These are phyloP conservation scores for Mus caroli DNA, from an alignment of 2,797 vertebrate genomes.

Conservation along the genomic window DNA sequence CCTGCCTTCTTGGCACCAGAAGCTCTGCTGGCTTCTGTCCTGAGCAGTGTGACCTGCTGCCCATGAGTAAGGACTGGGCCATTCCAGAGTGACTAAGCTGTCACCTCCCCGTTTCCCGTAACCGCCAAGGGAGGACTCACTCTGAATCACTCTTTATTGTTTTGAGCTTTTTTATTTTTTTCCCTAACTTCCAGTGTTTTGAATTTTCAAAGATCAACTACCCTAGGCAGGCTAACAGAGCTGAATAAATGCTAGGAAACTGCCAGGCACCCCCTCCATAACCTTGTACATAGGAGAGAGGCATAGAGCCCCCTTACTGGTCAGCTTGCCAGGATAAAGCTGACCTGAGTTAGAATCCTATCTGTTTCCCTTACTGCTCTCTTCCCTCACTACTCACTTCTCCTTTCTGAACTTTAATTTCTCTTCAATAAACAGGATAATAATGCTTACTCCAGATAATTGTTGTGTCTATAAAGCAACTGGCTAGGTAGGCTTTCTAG, in stretches of 20 bases:
- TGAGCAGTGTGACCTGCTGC: conserved; percentile 65
- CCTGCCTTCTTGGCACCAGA: conserved; percentile 32
- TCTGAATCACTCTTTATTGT: conserved; percentile 85
- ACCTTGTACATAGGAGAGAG: neutral
- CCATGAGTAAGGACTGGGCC: conserved; percentile 81
- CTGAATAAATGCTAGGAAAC: neutral
- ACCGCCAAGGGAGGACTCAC: conserved; percentile 74
- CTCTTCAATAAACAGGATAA: conserved; percentile 14
- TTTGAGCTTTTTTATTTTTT: conserved; percentile 22
- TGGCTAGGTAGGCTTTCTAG: neutral
- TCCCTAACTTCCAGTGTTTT: conserved; percentile 22
- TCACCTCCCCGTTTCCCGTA: conserved; percentile 76
- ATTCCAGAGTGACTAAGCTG: conserved; percentile 69
- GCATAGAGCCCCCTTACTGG: neutral
- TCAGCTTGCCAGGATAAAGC: neutral
- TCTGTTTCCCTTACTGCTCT: neutral
- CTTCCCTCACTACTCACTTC: neutral
- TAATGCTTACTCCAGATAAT: neutral
- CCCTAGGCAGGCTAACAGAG: conserved; percentile 30
- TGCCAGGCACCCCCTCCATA: neutral
- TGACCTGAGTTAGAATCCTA: rapidly evolving
- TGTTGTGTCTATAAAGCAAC: neutral
- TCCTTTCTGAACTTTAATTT: neutral
- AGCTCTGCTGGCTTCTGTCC: conserved; percentile 76
- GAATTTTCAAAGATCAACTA: conserved; percentile 60